Percentiles rank a stretch among this genome's conserved stretches.
Evolutionary conservation across 2,888 invertebrate genomes (phyloP).

Genomic region (Thecophora atra): DNA sequence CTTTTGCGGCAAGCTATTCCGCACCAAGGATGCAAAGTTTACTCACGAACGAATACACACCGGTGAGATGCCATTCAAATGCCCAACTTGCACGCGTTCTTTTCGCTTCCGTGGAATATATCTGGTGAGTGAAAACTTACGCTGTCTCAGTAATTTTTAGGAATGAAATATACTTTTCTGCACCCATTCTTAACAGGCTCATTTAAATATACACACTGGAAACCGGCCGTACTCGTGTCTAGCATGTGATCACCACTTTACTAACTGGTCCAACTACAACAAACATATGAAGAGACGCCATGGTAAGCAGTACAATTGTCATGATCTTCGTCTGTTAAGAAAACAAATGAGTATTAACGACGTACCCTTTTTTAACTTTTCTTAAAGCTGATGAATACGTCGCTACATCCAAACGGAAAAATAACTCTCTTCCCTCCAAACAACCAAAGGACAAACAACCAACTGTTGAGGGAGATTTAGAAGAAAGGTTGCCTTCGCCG

Average conservation of each 20-base stretch:
- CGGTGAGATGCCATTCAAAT: conserved; percentile 80
- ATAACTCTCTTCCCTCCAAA: neutral
- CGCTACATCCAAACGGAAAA: neutral
- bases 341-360: neutral
- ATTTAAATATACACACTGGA: conserved; percentile 76
- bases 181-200: conserved; percentile 66
- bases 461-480: neutral
- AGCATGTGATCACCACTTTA: conserved; percentile 78
- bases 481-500: neutral
- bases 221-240: conserved; percentile 79
- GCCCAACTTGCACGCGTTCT: conserved; percentile 78
- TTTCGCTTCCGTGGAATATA: conserved; percentile 81
- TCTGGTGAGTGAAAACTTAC: conserved; percentile 67
- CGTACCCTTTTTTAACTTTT: neutral
- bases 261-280: conserved; percentile 85
- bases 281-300: conserved; percentile 83
- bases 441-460: neutral
- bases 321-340: too few relatives aligned
- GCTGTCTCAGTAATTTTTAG: neutral
- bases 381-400: neutral
- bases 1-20: conserved; percentile 71
- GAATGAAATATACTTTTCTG: neutral
- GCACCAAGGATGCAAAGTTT: conserved; percentile 76
- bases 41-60: conserved; percentile 82
- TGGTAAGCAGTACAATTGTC: conserved; percentile 58